Percentiles rank a stretch among this genome's conserved stretches.
These are phyloP conservation scores for Nycteola revayana DNA, from an alignment of 2,888 invertebrate genomes.

Conservation along the genomic window DNA sequence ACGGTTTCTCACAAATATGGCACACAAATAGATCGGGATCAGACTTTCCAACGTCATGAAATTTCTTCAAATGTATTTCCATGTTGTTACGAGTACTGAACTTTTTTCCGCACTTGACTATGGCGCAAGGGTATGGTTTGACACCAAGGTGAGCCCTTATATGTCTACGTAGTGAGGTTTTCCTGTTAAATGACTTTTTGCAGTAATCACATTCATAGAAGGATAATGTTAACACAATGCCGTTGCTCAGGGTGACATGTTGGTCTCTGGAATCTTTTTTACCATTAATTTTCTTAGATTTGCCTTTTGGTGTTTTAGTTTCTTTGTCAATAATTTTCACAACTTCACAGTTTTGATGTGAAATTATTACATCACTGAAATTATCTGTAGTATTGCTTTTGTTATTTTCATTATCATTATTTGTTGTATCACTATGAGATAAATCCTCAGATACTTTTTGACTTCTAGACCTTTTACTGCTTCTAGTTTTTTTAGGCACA, in stretches of 20 bases:
- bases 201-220: constrained; percentile 82
- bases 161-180: constrained; percentile 86
- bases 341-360: too few species aligned
- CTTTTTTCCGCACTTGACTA: constrained; percentile 79
- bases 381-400: not conserved
- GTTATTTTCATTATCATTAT: not conserved
- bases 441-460: too few species aligned
- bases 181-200: constrained; percentile 83
- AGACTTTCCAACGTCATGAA: constrained; percentile 63
- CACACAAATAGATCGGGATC: constrained; percentile 83
- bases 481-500: too few species aligned
- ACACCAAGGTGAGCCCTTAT: constrained; percentile 84
- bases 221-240: constrained; percentile 38
- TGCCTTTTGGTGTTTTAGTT: constrained; percentile 12
- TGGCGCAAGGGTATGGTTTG: constrained; percentile 83
- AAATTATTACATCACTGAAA: not conserved
- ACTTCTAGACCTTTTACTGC: too few species aligned
- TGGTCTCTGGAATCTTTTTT: constrained; percentile 19
- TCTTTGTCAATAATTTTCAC: not conserved
- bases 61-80: constrained; percentile 83
- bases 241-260: constrained; percentile 42
- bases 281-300: constrained; percentile 18
- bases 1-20: constrained; percentile 88
- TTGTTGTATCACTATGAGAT: too few species aligned
- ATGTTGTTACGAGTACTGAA: constrained; percentile 85